These are phyloP conservation scores for Motacilla alba DNA, from an alignment of 2,113 vertebrate species.

Conservation along the genomic window DNA sequence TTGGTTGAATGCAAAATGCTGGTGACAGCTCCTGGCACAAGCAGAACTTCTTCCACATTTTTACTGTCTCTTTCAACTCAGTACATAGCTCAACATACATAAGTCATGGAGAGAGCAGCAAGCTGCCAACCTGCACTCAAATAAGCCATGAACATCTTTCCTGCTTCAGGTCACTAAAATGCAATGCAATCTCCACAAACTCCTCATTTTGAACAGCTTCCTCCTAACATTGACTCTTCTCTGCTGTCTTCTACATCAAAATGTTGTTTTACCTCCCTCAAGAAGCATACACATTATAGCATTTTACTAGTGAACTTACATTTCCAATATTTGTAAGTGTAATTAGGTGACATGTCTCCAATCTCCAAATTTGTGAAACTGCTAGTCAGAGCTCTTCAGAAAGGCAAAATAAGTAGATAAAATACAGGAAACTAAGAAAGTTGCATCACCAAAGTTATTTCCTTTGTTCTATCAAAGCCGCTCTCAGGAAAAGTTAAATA, in stretches of 20 bases:
- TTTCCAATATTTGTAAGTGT: neutral
- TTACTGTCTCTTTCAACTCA: neutral
- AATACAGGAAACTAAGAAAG: neutral
- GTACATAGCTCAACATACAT: neutral
- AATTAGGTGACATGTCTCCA: neutral
- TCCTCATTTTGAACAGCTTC: neutral
- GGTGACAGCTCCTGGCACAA: neutral
- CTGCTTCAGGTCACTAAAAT: neutral
- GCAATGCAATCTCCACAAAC: neutral
- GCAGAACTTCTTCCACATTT: neutral
- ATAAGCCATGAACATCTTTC: neutral
- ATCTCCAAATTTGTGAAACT: neutral
- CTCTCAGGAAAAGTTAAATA: neutral
- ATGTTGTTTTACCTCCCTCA: neutral
- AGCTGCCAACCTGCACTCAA: neutral
- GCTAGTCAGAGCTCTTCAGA: neutral
- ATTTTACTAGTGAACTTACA: neutral
- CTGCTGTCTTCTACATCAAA: neutral
- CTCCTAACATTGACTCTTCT: neutral
- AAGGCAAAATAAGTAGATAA: neutral
- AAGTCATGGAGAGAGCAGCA: neutral
- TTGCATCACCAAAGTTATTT: conserved; percentile 6
- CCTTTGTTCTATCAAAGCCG: neutral
- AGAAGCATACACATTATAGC: neutral
- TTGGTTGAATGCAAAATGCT: neutral